A percentile compares a stretch with the other conserved stretches of the same genome.
phyloP scores from a whole-genome alignment of 2,797 vertebrate genomes.

The Paguma larvata region DNA sequence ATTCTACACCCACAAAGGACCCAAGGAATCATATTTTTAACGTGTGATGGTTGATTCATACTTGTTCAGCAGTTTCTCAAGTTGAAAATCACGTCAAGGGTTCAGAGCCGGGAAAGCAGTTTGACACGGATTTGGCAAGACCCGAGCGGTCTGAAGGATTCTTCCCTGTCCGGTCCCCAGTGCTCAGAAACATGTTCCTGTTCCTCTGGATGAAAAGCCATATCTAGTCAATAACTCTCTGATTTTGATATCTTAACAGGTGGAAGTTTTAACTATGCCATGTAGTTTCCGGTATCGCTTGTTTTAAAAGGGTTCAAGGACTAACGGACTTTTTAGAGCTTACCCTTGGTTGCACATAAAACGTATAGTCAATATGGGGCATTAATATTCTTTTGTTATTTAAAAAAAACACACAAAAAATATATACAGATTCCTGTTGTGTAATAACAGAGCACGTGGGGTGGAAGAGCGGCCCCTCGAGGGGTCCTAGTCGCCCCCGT shows the following conservation, averaged over 20 bases:
- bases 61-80: slow-evolving; percentile 85
- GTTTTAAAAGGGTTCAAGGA: slow-evolving; percentile 92
- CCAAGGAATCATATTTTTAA: slow-evolving; percentile 87
- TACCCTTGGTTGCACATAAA: slow-evolving; percentile 97
- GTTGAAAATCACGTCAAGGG: slow-evolving; percentile 85
- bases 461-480: slow-evolving; percentile 85
- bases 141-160: slow-evolving; percentile 81
- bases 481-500: slow-evolving; percentile 85
- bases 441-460: slow-evolving; percentile 89
- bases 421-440: slow-evolving; percentile 85
- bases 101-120: slow-evolving; percentile 86
- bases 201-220: slow-evolving; percentile 99
- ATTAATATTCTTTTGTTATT: slow-evolving; percentile 94
- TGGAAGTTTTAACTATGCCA: slow-evolving; percentile 92
- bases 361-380: slow-evolving; percentile 95
- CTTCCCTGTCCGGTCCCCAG: slow-evolving; percentile 84
- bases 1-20: slow-evolving; percentile 89
- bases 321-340: slow-evolving; percentile 94
- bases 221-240: slow-evolving; percentile 96
- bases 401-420: slow-evolving; percentile 84
- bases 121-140: slow-evolving; percentile 82
- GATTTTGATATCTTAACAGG: slow-evolving; percentile 94
- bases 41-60: slow-evolving; percentile 87
- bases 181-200: slow-evolving; percentile 89
- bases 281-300: slow-evolving; percentile 92